phyloP scores from a whole-genome alignment of 2,888 invertebrate species.

The Chymomyza caudatula region DNA sequence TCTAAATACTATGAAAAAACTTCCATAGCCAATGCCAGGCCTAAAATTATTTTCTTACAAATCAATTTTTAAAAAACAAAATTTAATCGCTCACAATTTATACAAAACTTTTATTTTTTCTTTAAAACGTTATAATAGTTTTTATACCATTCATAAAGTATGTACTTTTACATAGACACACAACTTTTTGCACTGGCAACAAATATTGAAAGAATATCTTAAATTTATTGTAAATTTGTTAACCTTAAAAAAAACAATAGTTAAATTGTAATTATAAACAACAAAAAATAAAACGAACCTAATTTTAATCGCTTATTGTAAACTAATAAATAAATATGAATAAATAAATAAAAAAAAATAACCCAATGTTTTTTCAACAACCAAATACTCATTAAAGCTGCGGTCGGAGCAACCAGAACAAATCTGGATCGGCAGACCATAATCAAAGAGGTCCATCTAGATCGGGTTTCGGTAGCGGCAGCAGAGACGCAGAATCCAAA shows the following conservation, averaged over 20 bases:
- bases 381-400: no score
- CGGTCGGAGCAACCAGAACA: no score
- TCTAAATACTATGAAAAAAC: constrained; percentile 28
- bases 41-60: constrained; percentile 63
- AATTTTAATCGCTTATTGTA: constrained; percentile 72
- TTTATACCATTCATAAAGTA: not conserved
- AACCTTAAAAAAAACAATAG: constrained; percentile 67
- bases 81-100: constrained; percentile 20
- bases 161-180: constrained; percentile 18
- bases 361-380: no score
- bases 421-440: no score
- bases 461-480: no score
- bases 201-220: constrained; percentile 49
- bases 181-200: constrained; percentile 76
- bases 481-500: no score
- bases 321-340: constrained; percentile 74
- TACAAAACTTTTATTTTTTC: constrained; percentile 9
- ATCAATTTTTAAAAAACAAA: constrained; percentile 9
- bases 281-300: constrained; percentile 50
- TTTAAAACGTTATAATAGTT: not conserved
- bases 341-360: constrained; percentile 45
- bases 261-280: constrained; percentile 74
- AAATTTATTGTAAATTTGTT: constrained; percentile 63
- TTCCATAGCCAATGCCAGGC: constrained; percentile 47
- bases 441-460: no score